A percentile compares a stretch with the other conserved stretches of the same genome.
Evolutionary conservation across 2,797 vertebrate species (phyloP).

Genomic region (Acipenser oxyrinchus): DNA sequence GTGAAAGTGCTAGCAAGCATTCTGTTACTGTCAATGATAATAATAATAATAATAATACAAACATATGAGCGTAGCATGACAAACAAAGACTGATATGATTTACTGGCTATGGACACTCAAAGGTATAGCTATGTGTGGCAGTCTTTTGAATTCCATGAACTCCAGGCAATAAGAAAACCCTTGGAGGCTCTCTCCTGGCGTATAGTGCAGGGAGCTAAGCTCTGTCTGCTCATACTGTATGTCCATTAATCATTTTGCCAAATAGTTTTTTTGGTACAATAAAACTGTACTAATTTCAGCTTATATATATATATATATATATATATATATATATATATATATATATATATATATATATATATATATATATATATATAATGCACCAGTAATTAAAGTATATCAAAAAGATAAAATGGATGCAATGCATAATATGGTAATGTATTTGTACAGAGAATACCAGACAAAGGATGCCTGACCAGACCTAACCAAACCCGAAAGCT

Average conservation of each 20-base stretch:
- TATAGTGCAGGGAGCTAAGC: constrained; percentile 2
- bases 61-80: constrained; percentile 17
- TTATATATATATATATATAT: constrained; percentile 15
- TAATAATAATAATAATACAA: constrained; percentile 9
- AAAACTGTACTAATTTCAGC: no score
- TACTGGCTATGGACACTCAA: constrained; percentile 20
- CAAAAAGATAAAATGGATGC: background rate
- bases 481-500: no score
- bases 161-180: background rate
- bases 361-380: background rate
- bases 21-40: constrained; percentile 9
- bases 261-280: no score
- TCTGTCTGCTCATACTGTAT: no score
- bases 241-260: no score
- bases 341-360: background rate
- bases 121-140: constrained; percentile 37
- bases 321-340: background rate
- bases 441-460: no score
- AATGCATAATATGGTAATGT: no score
- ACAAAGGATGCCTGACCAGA: no score
- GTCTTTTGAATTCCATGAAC: constrained; percentile 35
- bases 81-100: constrained; percentile 27
- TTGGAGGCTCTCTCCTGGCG: constrained; percentile 9
- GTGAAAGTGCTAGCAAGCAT: background rate
- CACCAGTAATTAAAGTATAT: background rate